Conservation (phyloP, 2,113 vertebrate species). For the Oxyura jamaicensis region DNA sequence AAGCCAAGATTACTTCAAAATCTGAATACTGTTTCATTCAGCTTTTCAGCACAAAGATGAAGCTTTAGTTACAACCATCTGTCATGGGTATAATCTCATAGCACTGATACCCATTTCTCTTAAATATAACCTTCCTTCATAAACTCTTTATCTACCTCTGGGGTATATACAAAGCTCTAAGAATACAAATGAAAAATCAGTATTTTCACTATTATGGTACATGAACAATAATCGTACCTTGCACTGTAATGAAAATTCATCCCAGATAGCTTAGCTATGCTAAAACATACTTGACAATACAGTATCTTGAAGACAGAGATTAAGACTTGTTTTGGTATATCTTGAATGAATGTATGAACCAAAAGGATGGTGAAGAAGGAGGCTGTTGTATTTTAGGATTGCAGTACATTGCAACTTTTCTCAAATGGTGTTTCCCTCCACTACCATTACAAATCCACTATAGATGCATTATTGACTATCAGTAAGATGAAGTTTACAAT, state of each 20-base stretch:
- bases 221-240: conserved; percentile 47
- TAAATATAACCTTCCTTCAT: conserved; percentile 65
- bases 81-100: conserved; percentile 50
- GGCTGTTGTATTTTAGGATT: conserved; percentile 45
- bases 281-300: conserved; percentile 1
- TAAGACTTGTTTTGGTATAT: conserved; percentile 59
- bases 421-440: conserved; percentile 31
- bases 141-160: conserved; percentile 62
- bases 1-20: conserved; percentile 70
- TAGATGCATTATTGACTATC: conserved; percentile 14
- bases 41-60: conserved; percentile 70
- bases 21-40: conserved; percentile 73
- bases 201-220: conserved; percentile 23
- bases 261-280: conserved; percentile 15
- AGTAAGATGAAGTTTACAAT: conserved; percentile 33
- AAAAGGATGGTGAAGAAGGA: not conserved
- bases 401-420: conserved; percentile 18
- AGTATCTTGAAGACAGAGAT: conserved; percentile 28
- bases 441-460: conserved; percentile 32
- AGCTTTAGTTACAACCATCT: conserved; percentile 70
- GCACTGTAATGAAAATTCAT: conserved; percentile 44
- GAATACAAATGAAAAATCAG: conserved; percentile 57
- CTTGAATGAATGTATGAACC: conserved; percentile 42
- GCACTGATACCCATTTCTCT: conserved; percentile 64
- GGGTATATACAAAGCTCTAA: conserved; percentile 33